Base-by-base conservation (phyloP, 2,888 invertebrate species). In the Lepidocyrtinus sp. region DNA sequence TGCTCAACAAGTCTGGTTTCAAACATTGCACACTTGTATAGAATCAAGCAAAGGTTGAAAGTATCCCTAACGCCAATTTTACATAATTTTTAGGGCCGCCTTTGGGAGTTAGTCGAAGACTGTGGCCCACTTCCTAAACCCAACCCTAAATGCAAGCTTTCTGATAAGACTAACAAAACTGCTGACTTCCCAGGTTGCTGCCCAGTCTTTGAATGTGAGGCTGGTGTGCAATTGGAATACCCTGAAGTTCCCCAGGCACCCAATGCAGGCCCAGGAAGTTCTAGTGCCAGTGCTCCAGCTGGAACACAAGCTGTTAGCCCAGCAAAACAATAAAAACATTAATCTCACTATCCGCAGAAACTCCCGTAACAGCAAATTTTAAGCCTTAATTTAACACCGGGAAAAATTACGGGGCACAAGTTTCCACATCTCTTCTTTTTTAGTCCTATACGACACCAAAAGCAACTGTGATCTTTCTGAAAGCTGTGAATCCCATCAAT, bases 141-240 rank as follows among this genome's bases (percentile, higher is more conserved):
- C 82, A 96, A 96, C 89, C 93, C 94, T 84, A 95, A 95, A 88
- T 96, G 96, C 92, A 95, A 95, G 89, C 92, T 96, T 89, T 69
- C 91, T 89, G 95, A 95, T 3, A 95, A 94, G 89, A 96, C 96
- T 88, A 95, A 96, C 91, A 96, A 95, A 89, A 95, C 95, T 7
- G 95, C 96, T 0, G 90, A 93, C 0, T 96, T 96, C 93, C 96
- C 96, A 5, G 92, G 90, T 27, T 96, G 96, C 89, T 96, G 96
- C 88, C 96, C 96, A 0, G 90, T 90, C 83, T 96, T 96, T 91
- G 93, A 93, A 7, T 96, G 96, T 89, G 95, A 96, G 88, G 93
- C 93, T 21, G 96, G 96, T 59, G 94, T 92, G 71, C 94, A 93
- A 87, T 89, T 96, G 87, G 95, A 96, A 89, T 96, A 94, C 90